phyloP scores from a whole-genome alignment of 2,797 vertebrate species.

The Morelia viridis region DNA sequence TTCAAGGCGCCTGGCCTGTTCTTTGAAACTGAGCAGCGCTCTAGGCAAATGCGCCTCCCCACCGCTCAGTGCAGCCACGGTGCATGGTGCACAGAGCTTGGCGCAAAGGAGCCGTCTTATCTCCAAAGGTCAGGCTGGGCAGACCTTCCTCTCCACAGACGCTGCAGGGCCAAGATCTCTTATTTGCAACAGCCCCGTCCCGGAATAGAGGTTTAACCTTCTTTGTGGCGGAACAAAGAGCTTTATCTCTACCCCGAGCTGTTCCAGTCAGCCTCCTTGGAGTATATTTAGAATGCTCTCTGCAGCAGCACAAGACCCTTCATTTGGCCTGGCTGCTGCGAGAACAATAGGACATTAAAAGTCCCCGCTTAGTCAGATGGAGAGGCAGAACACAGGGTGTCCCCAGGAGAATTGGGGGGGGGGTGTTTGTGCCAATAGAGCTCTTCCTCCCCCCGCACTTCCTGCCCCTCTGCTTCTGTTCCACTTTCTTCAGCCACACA shows the following conservation, averaged over 20 bases:
- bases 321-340: not conserved
- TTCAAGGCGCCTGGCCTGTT: not conserved
- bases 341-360: not conserved
- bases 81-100: not conserved
- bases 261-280: not conserved
- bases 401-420: not conserved
- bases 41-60: not conserved
- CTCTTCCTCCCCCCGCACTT: not conserved
- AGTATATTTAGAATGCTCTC: not conserved
- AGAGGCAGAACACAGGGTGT: not conserved
- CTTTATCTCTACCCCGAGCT: not conserved
- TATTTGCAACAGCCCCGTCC: not conserved
- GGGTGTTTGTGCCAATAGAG: not conserved
- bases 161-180: not conserved
- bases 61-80: not conserved
- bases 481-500: not conserved
- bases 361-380: not conserved
- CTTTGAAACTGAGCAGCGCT: not conserved
- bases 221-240: not conserved
- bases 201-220: not conserved
- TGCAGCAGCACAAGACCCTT: not conserved
- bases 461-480: not conserved
- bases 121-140: not conserved
- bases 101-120: not conserved
- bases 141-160: not conserved